Percentiles rank a stretch among this genome's conserved stretches.
Evolutionary conservation across 2,797 vertebrate species (phyloP).

Genomic region (Anabas testudineus): DNA sequence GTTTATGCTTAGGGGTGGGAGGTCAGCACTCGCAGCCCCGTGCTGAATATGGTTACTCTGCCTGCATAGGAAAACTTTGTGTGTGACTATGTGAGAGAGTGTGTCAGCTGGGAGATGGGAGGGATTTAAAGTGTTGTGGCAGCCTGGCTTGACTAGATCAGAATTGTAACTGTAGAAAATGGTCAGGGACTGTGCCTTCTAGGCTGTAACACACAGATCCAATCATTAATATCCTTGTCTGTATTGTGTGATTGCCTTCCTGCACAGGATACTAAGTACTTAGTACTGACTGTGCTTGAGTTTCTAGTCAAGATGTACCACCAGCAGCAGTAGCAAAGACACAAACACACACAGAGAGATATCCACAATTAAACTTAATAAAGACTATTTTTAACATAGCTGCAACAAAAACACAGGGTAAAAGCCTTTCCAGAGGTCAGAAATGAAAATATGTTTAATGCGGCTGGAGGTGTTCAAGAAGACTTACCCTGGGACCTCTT

Average conservation of each 20-base stretch:
- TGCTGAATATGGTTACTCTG: conserved; percentile 78
- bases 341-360: conserved; percentile 24
- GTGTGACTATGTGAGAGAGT: conserved; percentile 26
- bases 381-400: conserved; percentile 11
- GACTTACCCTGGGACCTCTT: conserved; percentile 93
- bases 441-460: conserved; percentile 29
- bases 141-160: conserved; percentile 48
- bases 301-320: conserved; percentile 38
- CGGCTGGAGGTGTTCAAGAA: conserved; percentile 11
- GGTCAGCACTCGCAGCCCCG: conserved; percentile 76
- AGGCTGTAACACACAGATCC: conserved; percentile 38
- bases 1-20: conserved; percentile 82
- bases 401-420: conserved; percentile 4
- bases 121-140: conserved; percentile 53
- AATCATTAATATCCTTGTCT: conserved; percentile 35
- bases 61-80: conserved; percentile 72
- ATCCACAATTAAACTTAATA: conserved; percentile 24
- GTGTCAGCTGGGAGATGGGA: conserved; percentile 52
- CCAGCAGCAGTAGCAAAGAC: conserved; percentile 42
- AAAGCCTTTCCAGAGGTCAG: background rate
- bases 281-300: conserved; percentile 41
- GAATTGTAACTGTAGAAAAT: conserved; percentile 66
- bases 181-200: conserved; percentile 30
- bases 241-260: conserved; percentile 19
- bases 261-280: conserved; percentile 23